Base-by-base conservation (phyloP, 2,113 vertebrate genomes). In the Bubo blakistoni region DNA sequence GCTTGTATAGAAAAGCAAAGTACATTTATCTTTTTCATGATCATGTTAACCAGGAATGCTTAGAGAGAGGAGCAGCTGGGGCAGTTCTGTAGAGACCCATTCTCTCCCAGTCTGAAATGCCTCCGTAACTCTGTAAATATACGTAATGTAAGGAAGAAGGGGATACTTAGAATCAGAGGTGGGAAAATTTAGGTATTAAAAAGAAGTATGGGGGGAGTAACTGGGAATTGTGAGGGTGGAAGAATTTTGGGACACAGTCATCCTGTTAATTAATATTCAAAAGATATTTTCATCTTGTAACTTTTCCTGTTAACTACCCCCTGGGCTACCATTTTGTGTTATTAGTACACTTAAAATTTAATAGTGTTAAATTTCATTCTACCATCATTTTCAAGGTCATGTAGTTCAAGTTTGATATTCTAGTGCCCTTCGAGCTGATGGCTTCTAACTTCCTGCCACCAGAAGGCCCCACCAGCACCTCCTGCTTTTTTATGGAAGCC, bases 321-420 rank as follows among this genome's bases (percentile, higher is more conserved):
- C 93, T n/a, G n/a, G 78, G 81, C 81, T 91, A 16, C 84, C 57
- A 61, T 95, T 85, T 40, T 44, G 66, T 91, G 61, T 61, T 96
- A 90, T 87, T 92, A 92, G 73, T 79, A 72, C 70, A 76, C 91
- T 94, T 92, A 85, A 44, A 91, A 72, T 96, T 92, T 94, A 96
- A 87, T 72, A 44, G 57, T 44, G 21, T 49, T 67, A 79, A 87
- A 85, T 92, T 89, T 92, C 73, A 65, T 87, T 84, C 77, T 73
- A 14, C 83, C 52, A 4, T 95, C 51, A 34, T 79, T 88, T 65
- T 90, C 93, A 89, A 94, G 96, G 93, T 96, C 87, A 91, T 20
- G n/a, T 27, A 15, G 10, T 42, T 67, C 57, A 7, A 5, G 4
- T 69, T 57, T 58, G 78, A 46, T 88, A 49, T 58, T 55, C 49